phyloP scores from a whole-genome alignment of 2,797 vertebrate species.

The Buceros bicornis region DNA sequence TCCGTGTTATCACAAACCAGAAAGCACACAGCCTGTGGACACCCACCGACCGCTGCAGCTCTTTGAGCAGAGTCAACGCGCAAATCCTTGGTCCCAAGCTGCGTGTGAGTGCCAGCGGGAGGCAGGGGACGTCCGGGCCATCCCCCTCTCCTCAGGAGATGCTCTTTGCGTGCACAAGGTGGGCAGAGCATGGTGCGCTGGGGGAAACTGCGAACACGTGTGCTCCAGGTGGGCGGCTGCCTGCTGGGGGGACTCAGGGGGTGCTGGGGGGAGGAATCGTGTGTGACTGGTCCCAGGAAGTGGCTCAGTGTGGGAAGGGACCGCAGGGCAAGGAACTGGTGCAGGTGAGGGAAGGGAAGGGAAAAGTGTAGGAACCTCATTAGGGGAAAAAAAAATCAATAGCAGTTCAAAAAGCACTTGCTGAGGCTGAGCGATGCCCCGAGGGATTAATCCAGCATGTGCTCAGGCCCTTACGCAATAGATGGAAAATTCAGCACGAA shows the following conservation, averaged over 20 bases:
- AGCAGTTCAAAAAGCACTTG: neutral
- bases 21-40: accelerated
- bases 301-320: accelerated
- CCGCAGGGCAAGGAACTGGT: accelerated
- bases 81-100: neutral
- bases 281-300: neutral
- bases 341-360: neutral
- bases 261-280: accelerated
- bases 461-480: neutral
- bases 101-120: accelerated
- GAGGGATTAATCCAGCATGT: neutral
- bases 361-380: neutral
- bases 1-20: accelerated
- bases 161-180: neutral
- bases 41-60: accelerated
- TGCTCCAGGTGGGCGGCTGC: neutral
- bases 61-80: neutral
- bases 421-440: neutral
- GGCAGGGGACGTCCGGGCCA: neutral
- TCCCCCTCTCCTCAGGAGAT: neutral
- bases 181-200: accelerated
- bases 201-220: accelerated
- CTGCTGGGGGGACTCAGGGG: neutral
- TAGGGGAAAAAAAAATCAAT: neutral
- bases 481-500: neutral